Evolutionary conservation across 2,113 vertebrate species (phyloP), one percentile per base, ranked within the genome.

Genomic region (Anoura caudifer): DNA sequence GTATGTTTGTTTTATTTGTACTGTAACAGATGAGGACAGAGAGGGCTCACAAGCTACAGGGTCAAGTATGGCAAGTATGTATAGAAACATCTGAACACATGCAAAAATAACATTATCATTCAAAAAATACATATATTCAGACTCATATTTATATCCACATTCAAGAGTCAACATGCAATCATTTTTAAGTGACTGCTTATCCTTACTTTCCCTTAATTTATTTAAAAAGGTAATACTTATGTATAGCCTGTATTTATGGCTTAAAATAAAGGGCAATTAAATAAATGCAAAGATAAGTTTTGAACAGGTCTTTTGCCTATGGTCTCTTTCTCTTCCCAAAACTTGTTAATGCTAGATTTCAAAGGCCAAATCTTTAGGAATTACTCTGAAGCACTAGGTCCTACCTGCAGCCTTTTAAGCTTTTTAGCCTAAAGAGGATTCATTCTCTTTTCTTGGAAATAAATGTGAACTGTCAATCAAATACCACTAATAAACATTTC

Each of bases 331-430:
- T 95, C 84, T 97, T 92, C 59, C 87, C 0, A 16, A 36, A 97
- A 87, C 84, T 97, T 92, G 96, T 84, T 97, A 96, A 95, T 97
- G 95, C 75, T 96, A 61, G 70, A 95, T 93, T 98, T 54, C 96
- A 96, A 96, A 97, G 97, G 94, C 97, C 96, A 97, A 92, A 93
- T 97, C 93, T 92, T 93, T 80, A 95, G 59, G 94, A 94, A 97
- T 97, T 97, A 97, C 70, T 95, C 43, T 93, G 95, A 87, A 96
- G 70, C 16, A 28, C 61, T 92, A 90, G 75, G 90, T 94, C 80
- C 92, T 97, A 96, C 97, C 95, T 96, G 83, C 80, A 96, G 92
- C 90, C 83, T 96, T 97, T 97, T 87, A 97, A 94, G 79, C 59
- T 81, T 94, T 90, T 45, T 93, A 94, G 83, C 73, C 91, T 97